Evolutionary conservation across 2,113 vertebrate genomes (phyloP), one percentile per base, ranked within the genome.

Genomic region (Poeciliopsis turrubarensis): DNA sequence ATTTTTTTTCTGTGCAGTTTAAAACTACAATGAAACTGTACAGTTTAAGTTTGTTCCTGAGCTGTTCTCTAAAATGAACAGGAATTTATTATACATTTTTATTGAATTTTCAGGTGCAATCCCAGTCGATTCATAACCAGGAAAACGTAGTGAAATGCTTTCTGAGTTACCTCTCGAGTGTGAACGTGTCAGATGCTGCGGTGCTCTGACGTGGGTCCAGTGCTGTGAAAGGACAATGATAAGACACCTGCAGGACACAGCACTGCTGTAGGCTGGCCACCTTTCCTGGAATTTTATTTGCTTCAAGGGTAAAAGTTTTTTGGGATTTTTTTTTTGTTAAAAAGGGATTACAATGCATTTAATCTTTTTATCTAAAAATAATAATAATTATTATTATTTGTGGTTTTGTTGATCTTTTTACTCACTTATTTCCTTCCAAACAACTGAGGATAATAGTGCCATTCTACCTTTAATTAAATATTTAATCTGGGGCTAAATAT

Each of bases 141-240:
- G 41, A 15, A 12, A 64, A 19, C 32, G 73, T 60, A 25, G 26
- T 30, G 11, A 62, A 47, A 69, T 67, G 30, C 44, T 67, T 61
- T 72, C 22, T 73, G 37, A 64, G 73, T 64, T 2, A 0, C 13
- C 31, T 67, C 5, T 22, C 70, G 4, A 5, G 37, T 1, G 61
- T 72, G 78, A 54, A 27, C 29, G 37, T 60, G 75, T 9, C 29
- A 73, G 51, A 73, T 70, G 62, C 37, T 0, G 2, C 15, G 11
- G 65, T 47, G 62, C 0, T 60, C 26, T 65, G 26, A 78, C 30
- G 75, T 81, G 72, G 80, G 80, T 81, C 54, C 79, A 74, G 54
- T 31, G 41, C 61, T 89, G 92, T 86, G 91, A 91, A 92, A 88
- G 77, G 29, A 85, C 71, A 72, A 67, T 30, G 89, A 90, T 93